Evolutionary conservation across 2,113 vertebrate species (phyloP), one percentile per base, ranked within the genome.

Genomic region (Ochotona curzoniae): DNA sequence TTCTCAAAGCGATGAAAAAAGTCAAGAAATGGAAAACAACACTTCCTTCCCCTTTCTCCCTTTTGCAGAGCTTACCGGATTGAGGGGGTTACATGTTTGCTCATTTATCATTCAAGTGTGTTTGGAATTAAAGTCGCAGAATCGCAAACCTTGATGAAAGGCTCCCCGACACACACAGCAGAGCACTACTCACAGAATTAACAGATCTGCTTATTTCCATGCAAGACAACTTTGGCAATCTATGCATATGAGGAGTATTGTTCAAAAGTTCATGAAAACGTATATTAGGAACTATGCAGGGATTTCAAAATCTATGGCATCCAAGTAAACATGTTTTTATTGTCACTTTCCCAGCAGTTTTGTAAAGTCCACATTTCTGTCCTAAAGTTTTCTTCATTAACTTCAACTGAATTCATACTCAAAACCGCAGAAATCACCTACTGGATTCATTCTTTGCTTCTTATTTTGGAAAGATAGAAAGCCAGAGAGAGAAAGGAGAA

Each of bases 41-140:
- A 89, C 54, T 97, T 97, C 95, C 95, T 96, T 97, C 93, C 94
- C 76, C 86, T 97, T 96, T 97, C 83, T 92, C 51, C 44, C 32
- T 38, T 75, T 61, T 81, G 87, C 91, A 93, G 83, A 47, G 85
- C 54, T 93, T 26, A 70, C n/a, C 8, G 67, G 49, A 25, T 64
- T 64, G 73, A 57, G 38, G 32, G 23, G 3, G 35, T 49, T 14
- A 35, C 1, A 8, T 0, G 5, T 25, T 30, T 14, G 78, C 26
- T 63, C 25, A 17, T 61, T 44, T 10, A 57, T 25, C 64, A 13
- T 32, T 35, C 84, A 76, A 18, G 25, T 51, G 51, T 12, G 26
- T 26, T 84, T 51, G 57, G 54, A 93, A 79, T 44, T 63, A 21
- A 91, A 57, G 15, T 32, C 49, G 26, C 3, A 66, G 49, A 44